phyloP scores from a whole-genome alignment of 2,113 vertebrate species.

The Isurus oxyrinchus region DNA sequence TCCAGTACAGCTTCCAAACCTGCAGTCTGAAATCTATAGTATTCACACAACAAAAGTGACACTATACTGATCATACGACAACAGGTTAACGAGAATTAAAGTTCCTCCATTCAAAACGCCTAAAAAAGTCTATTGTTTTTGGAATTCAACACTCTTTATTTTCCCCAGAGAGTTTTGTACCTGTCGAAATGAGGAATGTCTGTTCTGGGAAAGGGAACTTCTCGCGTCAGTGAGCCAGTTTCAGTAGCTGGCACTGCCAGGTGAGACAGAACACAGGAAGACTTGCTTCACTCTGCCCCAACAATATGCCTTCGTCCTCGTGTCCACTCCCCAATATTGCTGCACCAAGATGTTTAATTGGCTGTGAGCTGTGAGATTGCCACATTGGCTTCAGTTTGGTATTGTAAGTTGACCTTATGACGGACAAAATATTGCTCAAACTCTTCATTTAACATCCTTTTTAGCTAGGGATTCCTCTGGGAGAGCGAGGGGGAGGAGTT shows the following conservation, averaged over 20 bases:
- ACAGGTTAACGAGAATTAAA: neutral
- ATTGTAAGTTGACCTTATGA: neutral
- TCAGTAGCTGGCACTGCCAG: neutral
- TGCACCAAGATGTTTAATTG: neutral
- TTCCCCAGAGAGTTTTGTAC: neutral
- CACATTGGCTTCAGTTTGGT: neutral
- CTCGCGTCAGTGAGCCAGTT: neutral
- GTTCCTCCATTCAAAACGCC: neutral
- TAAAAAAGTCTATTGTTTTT: neutral
- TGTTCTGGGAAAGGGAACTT: neutral
- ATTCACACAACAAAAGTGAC: neutral
- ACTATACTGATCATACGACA: neutral
- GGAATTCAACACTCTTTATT: neutral
- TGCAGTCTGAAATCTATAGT: neutral
- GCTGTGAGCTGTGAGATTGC: neutral
- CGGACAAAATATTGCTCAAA: neutral
- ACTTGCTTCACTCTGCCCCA: neutral
- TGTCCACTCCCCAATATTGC: neutral
- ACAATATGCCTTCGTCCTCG: neutral
- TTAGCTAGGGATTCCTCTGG: neutral
- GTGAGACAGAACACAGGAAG: neutral
- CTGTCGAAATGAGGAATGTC: neutral
- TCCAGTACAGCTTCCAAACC: neutral
- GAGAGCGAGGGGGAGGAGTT: neutral
- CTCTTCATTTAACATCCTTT: neutral